Conservation (phyloP, 92 coral and sea anemone genomes). For the Palythoa grandiflora region DNA sequence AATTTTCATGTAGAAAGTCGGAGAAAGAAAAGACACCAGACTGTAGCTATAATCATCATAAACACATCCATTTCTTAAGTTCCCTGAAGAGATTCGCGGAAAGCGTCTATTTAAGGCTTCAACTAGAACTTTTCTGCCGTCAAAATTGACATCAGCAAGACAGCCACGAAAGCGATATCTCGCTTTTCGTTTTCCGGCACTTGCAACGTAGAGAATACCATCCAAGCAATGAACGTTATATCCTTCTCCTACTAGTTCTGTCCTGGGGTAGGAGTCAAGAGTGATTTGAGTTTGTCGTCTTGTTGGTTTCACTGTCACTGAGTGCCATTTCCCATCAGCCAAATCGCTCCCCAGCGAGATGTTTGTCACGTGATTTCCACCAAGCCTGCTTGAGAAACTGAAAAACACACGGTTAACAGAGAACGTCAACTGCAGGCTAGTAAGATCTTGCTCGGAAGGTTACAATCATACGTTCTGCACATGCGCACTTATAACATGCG, state of each 20-base stretch:
- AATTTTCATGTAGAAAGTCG: constrained; percentile 68
- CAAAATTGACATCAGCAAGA: constrained; percentile 73
- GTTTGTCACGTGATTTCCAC: constrained; percentile 67
- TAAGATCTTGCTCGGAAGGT: too few relatives aligned
- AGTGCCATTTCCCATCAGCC: constrained; percentile 89
- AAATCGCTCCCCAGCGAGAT: constrained; percentile 67
- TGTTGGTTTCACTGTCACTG: constrained; percentile 67
- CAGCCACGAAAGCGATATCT: constrained; percentile 74
- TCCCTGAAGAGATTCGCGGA: constrained; percentile 46
- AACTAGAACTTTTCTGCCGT: constrained; percentile 55
- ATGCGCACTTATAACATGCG: constrained; percentile 44
- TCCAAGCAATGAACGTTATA: constrained; percentile 63
- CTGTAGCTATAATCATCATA: constrained; percentile 53
- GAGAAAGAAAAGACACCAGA: constrained; percentile 73
- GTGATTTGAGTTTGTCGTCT: constrained; percentile 57
- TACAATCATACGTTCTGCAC: too few relatives aligned
- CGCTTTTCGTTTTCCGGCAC: constrained; percentile 40
- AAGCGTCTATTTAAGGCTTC: constrained; percentile 29
- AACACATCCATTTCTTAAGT: constrained; percentile 65
- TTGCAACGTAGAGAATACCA: constrained; percentile 73
- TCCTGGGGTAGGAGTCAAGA: constrained; percentile 54
- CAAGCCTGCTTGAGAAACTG: constrained; percentile 69
- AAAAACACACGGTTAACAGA: neutral
- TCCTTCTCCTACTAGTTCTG: constrained; percentile 51
- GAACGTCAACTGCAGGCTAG: too few relatives aligned